A percentile compares a stretch with the other conserved stretches of the same genome.
Evolutionary conservation across 1,140 invertebrate genomes (phyloP).

Genomic region (Magallana angulata): DNA sequence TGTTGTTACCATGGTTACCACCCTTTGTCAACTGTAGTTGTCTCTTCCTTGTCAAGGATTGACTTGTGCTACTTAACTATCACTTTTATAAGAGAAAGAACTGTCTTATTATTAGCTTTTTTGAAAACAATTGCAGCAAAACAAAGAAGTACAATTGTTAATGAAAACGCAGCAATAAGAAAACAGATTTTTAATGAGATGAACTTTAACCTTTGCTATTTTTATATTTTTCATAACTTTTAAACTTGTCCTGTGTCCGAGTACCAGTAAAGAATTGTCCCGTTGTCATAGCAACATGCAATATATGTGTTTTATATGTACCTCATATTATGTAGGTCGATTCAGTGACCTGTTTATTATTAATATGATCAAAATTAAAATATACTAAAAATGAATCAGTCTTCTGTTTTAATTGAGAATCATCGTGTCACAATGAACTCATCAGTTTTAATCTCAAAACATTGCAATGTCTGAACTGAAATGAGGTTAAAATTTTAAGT

Average conservation of each 20-base stretch:
- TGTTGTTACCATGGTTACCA: neutral
- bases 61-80: neutral
- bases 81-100: neutral
- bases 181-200: too few relatives aligned
- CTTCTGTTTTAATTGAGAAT: neutral
- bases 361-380: conserved; percentile 32
- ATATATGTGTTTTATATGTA: conserved; percentile 14
- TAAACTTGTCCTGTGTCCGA: neutral
- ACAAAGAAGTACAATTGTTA: neutral
- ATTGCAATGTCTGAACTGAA: too few relatives aligned
- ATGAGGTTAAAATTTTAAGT: too few relatives aligned
- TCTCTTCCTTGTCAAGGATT: neutral
- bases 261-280: conserved; percentile 23
- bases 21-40: neutral
- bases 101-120: neutral
- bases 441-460: too few relatives aligned
- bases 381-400: conserved; percentile 13
- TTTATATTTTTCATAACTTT: conserved; percentile 5
- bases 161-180: neutral
- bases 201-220: neutral
- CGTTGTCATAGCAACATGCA: conserved; percentile 32
- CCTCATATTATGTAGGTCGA: neutral
- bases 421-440: too few relatives aligned
- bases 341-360: neutral
- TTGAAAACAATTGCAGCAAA: neutral